These are phyloP conservation scores for Diadumene lineata DNA, from an alignment of 92 coral and sea anemone species.

Conservation along the genomic window DNA sequence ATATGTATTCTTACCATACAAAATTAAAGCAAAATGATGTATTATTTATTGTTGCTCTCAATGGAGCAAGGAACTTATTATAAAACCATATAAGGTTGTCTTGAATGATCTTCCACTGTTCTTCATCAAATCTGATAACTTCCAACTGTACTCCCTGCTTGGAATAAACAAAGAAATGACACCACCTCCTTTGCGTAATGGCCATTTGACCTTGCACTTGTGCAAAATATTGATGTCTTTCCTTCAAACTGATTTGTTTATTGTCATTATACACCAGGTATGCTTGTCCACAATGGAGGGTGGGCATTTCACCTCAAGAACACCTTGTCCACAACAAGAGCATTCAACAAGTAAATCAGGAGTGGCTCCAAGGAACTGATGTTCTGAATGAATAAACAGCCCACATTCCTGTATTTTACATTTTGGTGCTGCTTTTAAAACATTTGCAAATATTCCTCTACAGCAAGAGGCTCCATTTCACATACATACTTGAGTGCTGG, in stretches of 20 bases:
- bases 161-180: slow-evolving; percentile 45
- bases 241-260: slow-evolving; percentile 32
- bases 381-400: slow-evolving; percentile 37
- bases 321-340: slow-evolving; percentile 56
- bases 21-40: too few relatives aligned
- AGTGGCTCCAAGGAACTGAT: slow-evolving; percentile 47
- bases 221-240: slow-evolving; percentile 46
- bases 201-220: slow-evolving; percentile 60
- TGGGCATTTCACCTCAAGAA: slow-evolving; percentile 49
- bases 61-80: slow-evolving; percentile 4
- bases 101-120: slow-evolving; percentile 40
- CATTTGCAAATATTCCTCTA: slow-evolving; percentile 13
- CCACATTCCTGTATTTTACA: slow-evolving; percentile 47
- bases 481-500: slow-evolving; percentile 58
- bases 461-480: slow-evolving; percentile 49
- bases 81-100: slow-evolving; percentile 43
- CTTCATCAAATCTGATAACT: slow-evolving; percentile 7
- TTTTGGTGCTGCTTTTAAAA: slow-evolving; percentile 37
- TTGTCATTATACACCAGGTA: slow-evolving; percentile 24
- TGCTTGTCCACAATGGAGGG: slow-evolving; percentile 43
- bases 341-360: slow-evolving; percentile 56
- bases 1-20: too few relatives aligned
- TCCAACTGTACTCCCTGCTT: slow-evolving; percentile 30
- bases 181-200: slow-evolving; percentile 37
- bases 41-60: too few relatives aligned